These are phyloP conservation scores for Tribolium freemani DNA, from an alignment of 2,888 invertebrate species.

Conservation along the genomic window DNA sequence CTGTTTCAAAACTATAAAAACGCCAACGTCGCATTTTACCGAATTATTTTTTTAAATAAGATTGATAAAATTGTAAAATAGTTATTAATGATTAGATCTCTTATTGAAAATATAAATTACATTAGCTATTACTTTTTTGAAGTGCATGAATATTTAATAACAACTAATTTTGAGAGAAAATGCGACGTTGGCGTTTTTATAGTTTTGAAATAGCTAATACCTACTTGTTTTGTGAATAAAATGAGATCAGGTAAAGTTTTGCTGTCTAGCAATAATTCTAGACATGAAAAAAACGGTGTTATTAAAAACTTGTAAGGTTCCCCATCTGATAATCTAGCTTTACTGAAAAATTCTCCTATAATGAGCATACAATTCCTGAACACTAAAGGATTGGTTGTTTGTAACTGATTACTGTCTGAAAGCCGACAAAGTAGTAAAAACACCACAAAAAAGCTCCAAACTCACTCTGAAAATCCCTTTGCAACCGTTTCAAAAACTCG, in stretches of 20 bases:
- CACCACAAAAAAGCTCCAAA: background rate
- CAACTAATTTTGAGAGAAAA: too few relatives aligned
- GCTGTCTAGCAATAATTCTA: constrained; percentile 66
- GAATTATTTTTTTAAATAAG: too few relatives aligned
- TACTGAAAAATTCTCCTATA: constrained; percentile 64
- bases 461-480: constrained; percentile 46
- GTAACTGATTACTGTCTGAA: constrained; percentile 51
- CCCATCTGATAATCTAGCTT: constrained; percentile 57
- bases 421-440: background rate
- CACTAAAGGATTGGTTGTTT: constrained; percentile 51
- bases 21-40: too few relatives aligned
- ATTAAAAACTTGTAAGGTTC: constrained; percentile 56
- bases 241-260: constrained; percentile 63
- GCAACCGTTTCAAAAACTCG: constrained; percentile 60
- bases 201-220: too few relatives aligned
- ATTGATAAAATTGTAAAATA: too few relatives aligned
- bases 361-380: constrained; percentile 66
- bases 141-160: too few relatives aligned
- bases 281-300: constrained; percentile 63
- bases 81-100: too few relatives aligned
- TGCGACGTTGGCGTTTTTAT: too few relatives aligned
- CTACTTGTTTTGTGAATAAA: constrained; percentile 66
- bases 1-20: too few relatives aligned
- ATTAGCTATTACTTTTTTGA: too few relatives aligned
- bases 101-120: too few relatives aligned